Conservation (phyloP, 2,113 vertebrate species). For the Centropus unirufus region DNA sequence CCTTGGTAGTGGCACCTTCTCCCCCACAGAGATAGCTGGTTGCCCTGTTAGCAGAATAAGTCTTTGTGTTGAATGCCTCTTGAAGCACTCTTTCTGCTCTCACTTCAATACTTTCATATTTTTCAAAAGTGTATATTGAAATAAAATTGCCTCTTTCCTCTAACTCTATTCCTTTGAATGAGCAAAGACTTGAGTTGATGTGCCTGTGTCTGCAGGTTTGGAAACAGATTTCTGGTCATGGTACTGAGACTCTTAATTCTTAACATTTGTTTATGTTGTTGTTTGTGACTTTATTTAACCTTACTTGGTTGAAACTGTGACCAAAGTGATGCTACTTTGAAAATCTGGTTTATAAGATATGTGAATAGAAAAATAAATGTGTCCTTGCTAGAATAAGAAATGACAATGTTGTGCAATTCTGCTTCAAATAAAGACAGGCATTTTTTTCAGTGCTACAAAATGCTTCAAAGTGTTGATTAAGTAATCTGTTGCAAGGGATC, state of each 20-base stretch:
- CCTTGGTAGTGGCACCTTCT: background rate
- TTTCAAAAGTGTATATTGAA: slow-evolving; percentile 19
- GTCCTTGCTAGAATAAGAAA: background rate
- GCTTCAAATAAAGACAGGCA: background rate
- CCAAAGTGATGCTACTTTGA: background rate
- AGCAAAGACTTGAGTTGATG: background rate
- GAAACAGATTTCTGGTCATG: background rate
- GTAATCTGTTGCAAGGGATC: background rate
- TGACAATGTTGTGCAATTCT: background rate
- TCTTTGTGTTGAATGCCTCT: background rate
- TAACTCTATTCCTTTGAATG: background rate
- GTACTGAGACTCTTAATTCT: background rate
- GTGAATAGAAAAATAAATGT: background rate
- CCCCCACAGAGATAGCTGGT: background rate
- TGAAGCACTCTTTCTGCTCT: background rate
- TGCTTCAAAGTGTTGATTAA: background rate
- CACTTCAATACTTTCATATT: background rate
- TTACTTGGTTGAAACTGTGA: background rate
- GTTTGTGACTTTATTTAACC: background rate
- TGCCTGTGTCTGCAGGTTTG: background rate
- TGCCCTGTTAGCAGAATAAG: background rate
- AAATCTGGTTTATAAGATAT: background rate
- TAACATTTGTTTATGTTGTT: background rate
- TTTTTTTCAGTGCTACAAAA: background rate
- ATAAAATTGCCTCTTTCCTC: slow-evolving; percentile 18